Conservation (phyloP, 2,888 invertebrate genomes). For the Stramonita haemastoma region DNA sequence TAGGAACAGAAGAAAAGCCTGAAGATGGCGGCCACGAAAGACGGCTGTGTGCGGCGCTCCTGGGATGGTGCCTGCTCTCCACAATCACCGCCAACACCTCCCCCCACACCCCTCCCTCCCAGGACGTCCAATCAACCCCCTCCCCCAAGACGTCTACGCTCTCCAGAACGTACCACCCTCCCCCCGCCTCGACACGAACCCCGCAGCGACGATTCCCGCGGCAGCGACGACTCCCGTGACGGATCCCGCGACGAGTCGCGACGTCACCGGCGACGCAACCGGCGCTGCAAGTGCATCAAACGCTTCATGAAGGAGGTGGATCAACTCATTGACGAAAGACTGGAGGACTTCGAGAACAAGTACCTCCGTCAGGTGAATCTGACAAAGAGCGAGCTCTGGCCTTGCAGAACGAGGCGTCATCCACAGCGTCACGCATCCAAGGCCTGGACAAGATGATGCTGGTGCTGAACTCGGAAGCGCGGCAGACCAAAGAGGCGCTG, state of each 20-base stretch:
- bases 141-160: background rate
- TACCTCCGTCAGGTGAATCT: conserved; percentile 45
- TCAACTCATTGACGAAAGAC: conserved; percentile 46
- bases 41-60: background rate
- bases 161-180: background rate
- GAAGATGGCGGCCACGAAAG: background rate
- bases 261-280: background rate
- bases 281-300: conserved; percentile 47
- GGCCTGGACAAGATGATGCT: conserved; percentile 38
- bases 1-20: background rate
- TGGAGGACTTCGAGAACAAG: conserved; percentile 47
- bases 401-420: conserved; percentile 30
- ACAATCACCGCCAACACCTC: background rate
- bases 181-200: background rate
- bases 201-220: background rate
- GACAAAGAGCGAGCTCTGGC: background rate
- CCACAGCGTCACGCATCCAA: conserved; percentile 29
- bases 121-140: background rate
- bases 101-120: background rate
- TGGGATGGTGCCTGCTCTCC: background rate
- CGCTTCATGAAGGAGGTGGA: conserved; percentile 48
- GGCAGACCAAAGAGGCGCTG: conserved; percentile 40
- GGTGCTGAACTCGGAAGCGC: conserved; percentile 34
- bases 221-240: background rate
- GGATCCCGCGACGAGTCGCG: background rate